A percentile compares a stretch with the other conserved stretches of the same genome.
Conservation (phyloP, 2,888 invertebrate species). For the Leucoma salicis region DNA sequence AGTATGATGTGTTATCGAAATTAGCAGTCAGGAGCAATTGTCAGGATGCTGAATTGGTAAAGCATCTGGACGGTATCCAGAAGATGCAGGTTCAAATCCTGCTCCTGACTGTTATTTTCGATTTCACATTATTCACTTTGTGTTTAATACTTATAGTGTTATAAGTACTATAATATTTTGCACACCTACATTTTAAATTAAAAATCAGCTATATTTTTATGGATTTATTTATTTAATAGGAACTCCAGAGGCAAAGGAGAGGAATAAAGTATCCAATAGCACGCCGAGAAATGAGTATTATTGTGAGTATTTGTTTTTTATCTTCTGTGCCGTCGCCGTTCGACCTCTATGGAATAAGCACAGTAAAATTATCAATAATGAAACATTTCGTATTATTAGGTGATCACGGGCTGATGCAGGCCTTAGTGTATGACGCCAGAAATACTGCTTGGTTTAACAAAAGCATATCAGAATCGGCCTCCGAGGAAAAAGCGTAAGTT, state of each 20-base stretch:
- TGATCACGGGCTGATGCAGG: slow-evolving; percentile 92
- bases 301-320: slow-evolving; percentile 62
- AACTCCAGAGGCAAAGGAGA: slow-evolving; percentile 61
- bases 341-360: neutral
- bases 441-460: slow-evolving; percentile 93
- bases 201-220: too few species aligned
- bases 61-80: too few species aligned
- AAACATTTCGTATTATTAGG: slow-evolving; percentile 72
- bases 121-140: too few species aligned
- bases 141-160: too few species aligned
- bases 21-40: too few species aligned
- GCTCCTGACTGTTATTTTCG: too few species aligned
- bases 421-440: slow-evolving; percentile 93
- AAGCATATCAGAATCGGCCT: slow-evolving; percentile 87
- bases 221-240: slow-evolving; percentile 42
- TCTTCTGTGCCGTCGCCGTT: neutral
- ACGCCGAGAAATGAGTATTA: slow-evolving; percentile 75
- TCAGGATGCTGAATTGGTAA: too few species aligned
- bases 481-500: slow-evolving; percentile 85
- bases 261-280: slow-evolving; percentile 63
- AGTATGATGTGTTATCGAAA: too few species aligned
- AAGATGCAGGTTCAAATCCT: too few species aligned
- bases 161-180: too few species aligned
- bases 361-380: neutral
- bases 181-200: too few species aligned